These are phyloP conservation scores for Mactromeris polynyma DNA, from an alignment of 2,888 invertebrate species.

Conservation along the genomic window DNA sequence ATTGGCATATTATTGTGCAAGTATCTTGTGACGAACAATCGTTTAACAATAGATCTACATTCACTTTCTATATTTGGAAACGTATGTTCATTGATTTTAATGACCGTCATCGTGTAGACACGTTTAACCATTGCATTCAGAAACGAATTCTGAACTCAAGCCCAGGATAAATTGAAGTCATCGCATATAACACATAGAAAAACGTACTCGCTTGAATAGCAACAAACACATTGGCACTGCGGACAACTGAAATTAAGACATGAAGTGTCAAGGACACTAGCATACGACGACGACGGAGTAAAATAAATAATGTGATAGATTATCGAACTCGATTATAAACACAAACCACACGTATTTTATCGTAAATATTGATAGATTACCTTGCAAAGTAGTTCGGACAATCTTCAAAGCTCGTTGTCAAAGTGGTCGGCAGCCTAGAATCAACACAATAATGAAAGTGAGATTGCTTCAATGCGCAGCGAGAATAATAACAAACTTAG, in stretches of 20 bases:
- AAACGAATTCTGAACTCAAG: background rate
- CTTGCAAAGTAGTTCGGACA: background rate
- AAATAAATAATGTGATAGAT: background rate
- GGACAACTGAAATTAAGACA: background rate
- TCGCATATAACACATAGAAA: background rate
- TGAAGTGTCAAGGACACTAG: background rate
- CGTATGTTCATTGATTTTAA: background rate
- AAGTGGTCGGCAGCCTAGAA: background rate
- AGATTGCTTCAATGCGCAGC: background rate
- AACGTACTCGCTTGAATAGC: background rate
- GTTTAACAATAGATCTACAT: too few species aligned
- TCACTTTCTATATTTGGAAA: too few species aligned
- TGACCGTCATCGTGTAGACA: background rate
- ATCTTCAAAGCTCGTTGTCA: background rate
- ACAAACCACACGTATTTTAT: background rate
- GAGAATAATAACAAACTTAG: constrained; percentile 18
- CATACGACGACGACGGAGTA: background rate
- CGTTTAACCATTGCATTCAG: background rate
- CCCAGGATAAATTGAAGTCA: background rate
- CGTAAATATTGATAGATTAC: background rate
- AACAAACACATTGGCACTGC: background rate
- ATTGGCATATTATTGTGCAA: too few species aligned
- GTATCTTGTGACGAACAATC: too few species aligned
- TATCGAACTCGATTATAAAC: background rate
- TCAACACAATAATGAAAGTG: background rate